A percentile compares a stretch with the other conserved stretches of the same genome.
phyloP scores from a whole-genome alignment of 2,797 vertebrate species.

The Pangasius djambal region DNA sequence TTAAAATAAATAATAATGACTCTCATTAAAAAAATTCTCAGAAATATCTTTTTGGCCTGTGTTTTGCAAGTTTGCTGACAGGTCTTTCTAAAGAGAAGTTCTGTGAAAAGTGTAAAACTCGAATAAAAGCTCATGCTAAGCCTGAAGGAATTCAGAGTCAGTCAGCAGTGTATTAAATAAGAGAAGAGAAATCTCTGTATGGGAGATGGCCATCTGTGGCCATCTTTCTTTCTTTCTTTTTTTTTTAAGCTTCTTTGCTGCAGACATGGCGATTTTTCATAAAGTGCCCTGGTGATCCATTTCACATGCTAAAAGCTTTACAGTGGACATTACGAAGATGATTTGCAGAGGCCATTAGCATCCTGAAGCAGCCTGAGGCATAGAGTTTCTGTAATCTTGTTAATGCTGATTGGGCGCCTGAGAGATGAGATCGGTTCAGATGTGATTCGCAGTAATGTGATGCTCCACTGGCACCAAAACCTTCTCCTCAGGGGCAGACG shows the following conservation, averaged over 20 bases:
- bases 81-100: not conserved
- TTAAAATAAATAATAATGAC: not conserved
- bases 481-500: not conserved
- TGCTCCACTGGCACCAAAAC: not conserved
- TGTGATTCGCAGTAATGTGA: not conserved
- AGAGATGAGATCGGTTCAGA: conserved; percentile 1
- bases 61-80: not conserved
- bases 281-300: not conserved
- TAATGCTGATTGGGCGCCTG: not conserved
- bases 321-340: not conserved
- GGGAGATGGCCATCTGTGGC: not conserved
- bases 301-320: not conserved
- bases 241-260: not conserved
- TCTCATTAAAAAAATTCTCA: not conserved
- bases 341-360: not conserved
- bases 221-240: not conserved
- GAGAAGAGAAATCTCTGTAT: not conserved
- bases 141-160: not conserved
- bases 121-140: not conserved
- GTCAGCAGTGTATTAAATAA: not conserved
- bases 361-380: not conserved
- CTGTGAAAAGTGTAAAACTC: not conserved
- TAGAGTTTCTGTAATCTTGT: not conserved
- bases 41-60: not conserved
- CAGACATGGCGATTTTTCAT: not conserved